These are phyloP conservation scores for Sphaeridia pumilis DNA, from an alignment of 2,888 invertebrate genomes.

Conservation along the genomic window DNA sequence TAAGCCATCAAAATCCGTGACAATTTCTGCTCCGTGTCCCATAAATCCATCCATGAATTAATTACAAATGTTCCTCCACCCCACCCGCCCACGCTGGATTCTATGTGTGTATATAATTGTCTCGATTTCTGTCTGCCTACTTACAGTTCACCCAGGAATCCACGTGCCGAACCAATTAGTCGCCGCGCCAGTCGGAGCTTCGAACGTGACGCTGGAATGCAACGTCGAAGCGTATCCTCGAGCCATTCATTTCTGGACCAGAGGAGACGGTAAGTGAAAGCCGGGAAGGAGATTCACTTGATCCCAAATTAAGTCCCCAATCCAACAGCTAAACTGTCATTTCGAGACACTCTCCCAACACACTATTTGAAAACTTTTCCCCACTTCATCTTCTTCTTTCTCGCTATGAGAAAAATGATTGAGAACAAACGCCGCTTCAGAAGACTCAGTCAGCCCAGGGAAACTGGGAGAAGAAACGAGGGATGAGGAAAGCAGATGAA, in stretches of 20 bases:
- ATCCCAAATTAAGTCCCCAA: constrained; percentile 1
- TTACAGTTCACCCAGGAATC: constrained; percentile 75
- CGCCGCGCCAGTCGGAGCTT: constrained; percentile 73
- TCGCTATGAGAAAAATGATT: neutral
- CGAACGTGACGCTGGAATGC: constrained; percentile 77
- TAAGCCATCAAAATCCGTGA: constrained; percentile 4
- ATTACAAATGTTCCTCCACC: neutral
- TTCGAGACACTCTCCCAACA: no score
- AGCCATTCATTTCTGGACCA: constrained; percentile 73
- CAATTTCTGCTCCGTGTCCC: neutral
- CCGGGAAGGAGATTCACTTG: neutral
- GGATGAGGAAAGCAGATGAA: neutral
- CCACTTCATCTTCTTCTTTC: neutral
- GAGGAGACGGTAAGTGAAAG: constrained; percentile 70
- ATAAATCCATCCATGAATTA: constrained; percentile 1
- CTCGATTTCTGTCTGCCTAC: neutral
- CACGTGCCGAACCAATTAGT: constrained; percentile 86
- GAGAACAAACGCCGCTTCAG: no score
- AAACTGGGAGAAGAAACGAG: neutral
- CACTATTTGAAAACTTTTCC: neutral
- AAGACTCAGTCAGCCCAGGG: no score
- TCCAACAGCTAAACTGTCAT: neutral
- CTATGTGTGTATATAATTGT: no score
- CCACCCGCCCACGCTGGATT: neutral
- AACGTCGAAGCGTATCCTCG: constrained; percentile 73